Evolutionary conservation across 1,140 invertebrate species (phyloP).

Genomic region (Nasonia giraulti): DNA sequence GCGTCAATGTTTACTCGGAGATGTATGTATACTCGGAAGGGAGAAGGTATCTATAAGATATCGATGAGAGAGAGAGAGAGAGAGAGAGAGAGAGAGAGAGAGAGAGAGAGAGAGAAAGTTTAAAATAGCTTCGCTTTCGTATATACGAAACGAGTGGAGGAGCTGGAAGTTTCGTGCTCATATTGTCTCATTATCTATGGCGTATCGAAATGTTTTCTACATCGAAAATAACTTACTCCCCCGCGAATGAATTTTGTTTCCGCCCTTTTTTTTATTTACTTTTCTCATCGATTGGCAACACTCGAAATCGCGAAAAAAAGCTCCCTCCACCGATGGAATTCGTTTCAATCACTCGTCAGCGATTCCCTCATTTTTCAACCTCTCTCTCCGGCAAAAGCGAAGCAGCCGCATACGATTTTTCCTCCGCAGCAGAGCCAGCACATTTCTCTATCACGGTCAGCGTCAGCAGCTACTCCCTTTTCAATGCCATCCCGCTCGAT

Average conservation of each 20-base stretch:
- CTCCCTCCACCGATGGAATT: background rate
- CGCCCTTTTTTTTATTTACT: too few relatives aligned
- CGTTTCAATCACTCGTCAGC: background rate
- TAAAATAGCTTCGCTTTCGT: background rate
- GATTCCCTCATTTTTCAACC: background rate
- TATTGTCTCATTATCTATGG: background rate
- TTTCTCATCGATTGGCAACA: too few relatives aligned
- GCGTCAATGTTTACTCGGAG: background rate
- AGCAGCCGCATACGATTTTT: background rate
- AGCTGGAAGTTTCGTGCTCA: too few relatives aligned
- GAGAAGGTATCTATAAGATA: background rate
- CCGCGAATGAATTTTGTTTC: too few relatives aligned
- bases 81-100: background rate
- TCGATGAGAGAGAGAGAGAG: too few relatives aligned
- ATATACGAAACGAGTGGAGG: background rate
- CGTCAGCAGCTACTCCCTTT: background rate
- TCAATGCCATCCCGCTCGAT: background rate
- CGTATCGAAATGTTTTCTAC: background rate
- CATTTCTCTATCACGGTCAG: constrained; percentile 16
- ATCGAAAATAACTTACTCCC: background rate
- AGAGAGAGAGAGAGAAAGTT: background rate
- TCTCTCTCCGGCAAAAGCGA: background rate
- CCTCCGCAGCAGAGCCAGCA: background rate
- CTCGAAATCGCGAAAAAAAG: too few relatives aligned
- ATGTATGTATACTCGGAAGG: background rate